phyloP scores from a whole-genome alignment of 2,888 invertebrate genomes.

The Thumatha senex region DNA sequence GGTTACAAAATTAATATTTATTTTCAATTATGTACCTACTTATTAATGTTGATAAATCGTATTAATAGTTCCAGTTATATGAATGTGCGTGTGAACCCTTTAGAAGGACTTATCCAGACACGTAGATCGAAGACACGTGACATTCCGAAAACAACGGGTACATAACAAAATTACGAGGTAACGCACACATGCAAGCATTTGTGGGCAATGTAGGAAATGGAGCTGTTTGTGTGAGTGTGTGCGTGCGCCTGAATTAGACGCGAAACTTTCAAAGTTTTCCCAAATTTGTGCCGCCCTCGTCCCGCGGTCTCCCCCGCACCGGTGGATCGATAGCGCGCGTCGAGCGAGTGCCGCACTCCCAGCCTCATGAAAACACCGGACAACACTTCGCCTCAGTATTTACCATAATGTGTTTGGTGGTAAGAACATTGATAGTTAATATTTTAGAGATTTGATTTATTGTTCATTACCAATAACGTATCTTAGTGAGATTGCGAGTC shows the following conservation, averaged over 20 bases:
- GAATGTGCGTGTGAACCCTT: constrained; percentile 46
- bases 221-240: constrained; percentile 64
- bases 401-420: constrained; percentile 70
- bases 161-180: constrained; percentile 76
- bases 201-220: constrained; percentile 58
- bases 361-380: constrained; percentile 77
- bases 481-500: no score
- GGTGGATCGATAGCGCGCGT: constrained; percentile 76
- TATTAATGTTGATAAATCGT: constrained; percentile 21
- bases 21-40: no score
- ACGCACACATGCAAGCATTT: constrained; percentile 35
- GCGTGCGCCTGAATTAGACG: constrained; percentile 84
- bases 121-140: constrained; percentile 73
- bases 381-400: constrained; percentile 70
- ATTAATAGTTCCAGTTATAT: constrained; percentile 33
- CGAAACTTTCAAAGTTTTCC: constrained; percentile 84
- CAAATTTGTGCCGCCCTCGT: constrained; percentile 78
- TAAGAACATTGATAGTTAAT: constrained; percentile 50
- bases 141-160: constrained; percentile 68
- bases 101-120: constrained; percentile 55
- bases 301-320: constrained; percentile 48
- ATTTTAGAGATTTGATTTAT: constrained; percentile 32
- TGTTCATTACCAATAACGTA: no score
- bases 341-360: constrained; percentile 69
- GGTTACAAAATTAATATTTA: not conserved